Evolutionary conservation across 2,113 vertebrate genomes (phyloP), one percentile per base, ranked within the genome.

Genomic region (Polypterus senegalus): DNA sequence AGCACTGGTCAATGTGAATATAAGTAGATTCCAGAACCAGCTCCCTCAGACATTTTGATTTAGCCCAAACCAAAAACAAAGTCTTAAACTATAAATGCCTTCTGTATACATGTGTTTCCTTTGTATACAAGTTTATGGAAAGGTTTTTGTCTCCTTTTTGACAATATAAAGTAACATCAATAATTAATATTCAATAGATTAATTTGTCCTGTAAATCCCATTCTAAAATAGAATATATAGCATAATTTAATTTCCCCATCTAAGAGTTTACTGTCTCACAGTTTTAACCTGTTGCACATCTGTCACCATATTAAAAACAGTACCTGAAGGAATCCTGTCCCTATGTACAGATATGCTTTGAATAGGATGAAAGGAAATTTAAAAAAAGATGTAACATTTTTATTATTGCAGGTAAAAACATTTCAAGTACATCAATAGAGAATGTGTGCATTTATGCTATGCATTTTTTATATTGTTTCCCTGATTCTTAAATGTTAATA

Each of bases 1-100:
- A 79, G 66, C 68, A 59, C 73, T 66, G 48, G 10, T 69, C 74
- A 73, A 74, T 80, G 81, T 81, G 76, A 79, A 79, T 68, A 75
- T 79, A 83, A 82, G 79, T 79, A 72, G 81, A 73, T 80, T 81
- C 74, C 71, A 78, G 74, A 51, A 79, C 70, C 79, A 69, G 72
- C 5, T 5, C 9, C 27, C 2, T 74, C 5, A 66, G 74, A 76
- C 73, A 60, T 71, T 69, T 70, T 71, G 69, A 74, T 71, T 78
- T 48, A 64, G 69, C 69, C 77, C 66, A 60, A 60, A 67, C 47
- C 70, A 65, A n/a, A n/a, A n/a, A n/a, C n/a, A n/a, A n/a, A n/a
- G 60, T 53, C 66, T 62, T 68, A 74, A 69, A 78, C 58, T 48
- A 44, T 43, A 71, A 69, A 75, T 65, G 63, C 73, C 67, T 69